phyloP scores from a whole-genome alignment of 2,113 vertebrate species.

The Galeopterus variegatus region DNA sequence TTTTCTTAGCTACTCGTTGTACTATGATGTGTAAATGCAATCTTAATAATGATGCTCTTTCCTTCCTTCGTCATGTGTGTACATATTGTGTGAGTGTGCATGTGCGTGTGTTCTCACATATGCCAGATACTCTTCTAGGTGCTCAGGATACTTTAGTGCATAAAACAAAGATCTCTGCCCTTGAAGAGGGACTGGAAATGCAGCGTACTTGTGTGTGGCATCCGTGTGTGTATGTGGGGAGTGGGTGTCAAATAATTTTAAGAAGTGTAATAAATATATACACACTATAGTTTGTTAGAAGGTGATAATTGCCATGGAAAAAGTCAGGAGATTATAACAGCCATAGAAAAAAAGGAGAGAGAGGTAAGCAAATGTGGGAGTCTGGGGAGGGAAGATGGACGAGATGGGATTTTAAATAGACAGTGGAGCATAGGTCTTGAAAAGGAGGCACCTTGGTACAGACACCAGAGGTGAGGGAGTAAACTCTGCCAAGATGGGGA shows the following conservation, averaged over 20 bases:
- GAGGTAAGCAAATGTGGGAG: background rate
- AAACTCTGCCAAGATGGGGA: background rate
- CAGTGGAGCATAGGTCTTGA: fast-evolving
- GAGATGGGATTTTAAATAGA: background rate
- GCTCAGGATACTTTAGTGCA: background rate
- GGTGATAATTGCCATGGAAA: background rate
- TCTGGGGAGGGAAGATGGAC: background rate
- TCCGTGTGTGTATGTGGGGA: background rate
- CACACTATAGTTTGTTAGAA: background rate
- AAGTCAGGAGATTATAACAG: background rate
- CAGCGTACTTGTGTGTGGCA: fast-evolving
- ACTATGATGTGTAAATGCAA: background rate
- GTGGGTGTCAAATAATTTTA: background rate
- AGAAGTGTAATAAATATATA: background rate
- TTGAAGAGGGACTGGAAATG: background rate
- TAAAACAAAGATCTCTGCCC: background rate
- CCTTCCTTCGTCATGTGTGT: background rate
- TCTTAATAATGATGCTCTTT: background rate
- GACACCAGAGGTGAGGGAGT: background rate
- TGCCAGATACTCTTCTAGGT: background rate
- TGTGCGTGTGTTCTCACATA: background rate
- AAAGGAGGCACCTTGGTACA: background rate
- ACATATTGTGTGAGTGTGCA: too few relatives aligned
- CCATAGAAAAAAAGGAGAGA: background rate
- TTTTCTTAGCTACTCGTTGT: background rate